Base-by-base conservation (phyloP, 2,888 invertebrate genomes). In the Yponomeuta sedellus region DNA sequence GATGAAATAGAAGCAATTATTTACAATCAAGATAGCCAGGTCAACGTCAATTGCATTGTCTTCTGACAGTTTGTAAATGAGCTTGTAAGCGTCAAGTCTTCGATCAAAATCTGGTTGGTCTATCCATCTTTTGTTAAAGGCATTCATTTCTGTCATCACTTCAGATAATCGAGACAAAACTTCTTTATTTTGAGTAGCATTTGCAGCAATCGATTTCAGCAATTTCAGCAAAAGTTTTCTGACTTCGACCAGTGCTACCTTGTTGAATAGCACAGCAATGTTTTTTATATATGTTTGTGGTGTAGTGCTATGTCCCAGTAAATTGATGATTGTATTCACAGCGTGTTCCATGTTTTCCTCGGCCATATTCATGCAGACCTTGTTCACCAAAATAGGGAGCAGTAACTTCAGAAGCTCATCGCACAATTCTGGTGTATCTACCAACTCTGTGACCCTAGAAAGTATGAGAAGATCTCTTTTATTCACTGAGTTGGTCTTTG, bases 21-120 rank as follows among this genome's bases (percentile, higher is more conserved):
- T 94, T 20, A 97, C 93, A 20, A 97, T 92, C 57, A 97, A 87
- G 56, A 95, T 92, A 0, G 95, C 95, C 19, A 94, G 79, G 70
- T 95, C 93, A 28, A 95, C 80, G 64, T 94, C 93, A 5, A 96
- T 85, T 64, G 89, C 80, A 66, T 91, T 80, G 1, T 79, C 80
- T 1, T 91, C 86, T 16, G 92, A 83, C 66, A 93, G 77, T 61
- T 88, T 78, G 68, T 93, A 93, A 58, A 97, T 93, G 72, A 92
- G 86, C 73, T 93, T 94, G 73, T 97, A 97, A 0, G 96, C 96
- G 66, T 95, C 94, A 25, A 98, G 90, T 72, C 99, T 92, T 73
- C 92, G 92, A 69, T 96, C 94, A 75, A 96, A 98, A 85, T 99
- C 97, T 0, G 98, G 98, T 78, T 99, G 98, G 74, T 98, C 98